Base-by-base conservation (phyloP, 2,888 invertebrate genomes). In the Metalampra italica region DNA sequence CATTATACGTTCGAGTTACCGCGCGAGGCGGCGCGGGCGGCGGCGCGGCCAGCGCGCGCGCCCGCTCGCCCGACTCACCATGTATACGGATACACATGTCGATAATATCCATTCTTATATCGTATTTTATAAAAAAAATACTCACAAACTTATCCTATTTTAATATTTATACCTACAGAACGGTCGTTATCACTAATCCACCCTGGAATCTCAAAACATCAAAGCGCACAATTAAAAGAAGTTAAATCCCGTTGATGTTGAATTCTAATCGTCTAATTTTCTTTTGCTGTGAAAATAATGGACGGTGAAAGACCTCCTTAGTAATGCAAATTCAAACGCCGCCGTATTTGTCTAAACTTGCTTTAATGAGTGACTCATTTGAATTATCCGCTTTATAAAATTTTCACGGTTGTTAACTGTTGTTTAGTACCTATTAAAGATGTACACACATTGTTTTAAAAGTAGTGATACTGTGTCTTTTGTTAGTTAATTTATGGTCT, bases 371-470 rank as follows among this genome's bases (percentile, higher is more conserved):
- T 9, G 22, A 9, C 46, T 34, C 48, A 51, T 50, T 51, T 50
- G 39, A 52, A 51, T 47, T 51, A 51, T 45, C 43, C 46, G 52
- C 50, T 39, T 50, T 50, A 52, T 52, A 50, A 52, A 52, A 52
- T 53, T 55, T 57, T 55, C 49, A 57, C 57, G 57, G 46, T 46
- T 42, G 44, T 53, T 57, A 50, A 49, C 34, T 52, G 32, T 47
- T 43, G 42, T 36, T 48, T 43, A 15, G 40, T 11, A 7, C 29
- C 14, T 43, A 41, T 29, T 12, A n/a, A 29, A 11, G 22, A n/a
- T 22, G 13, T 9, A 39, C 39, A 2, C 22, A 22, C 22, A 22
- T 22, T 22, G 42, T 42, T 30, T 34, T 3, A 34, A 11, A 11
- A 11, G 7, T 11, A 34, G 3, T 11, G 34, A 34, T 11, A 11